phyloP scores from a whole-genome alignment of 1,140 invertebrate genomes.

The Drosophila parabipectinata region DNA sequence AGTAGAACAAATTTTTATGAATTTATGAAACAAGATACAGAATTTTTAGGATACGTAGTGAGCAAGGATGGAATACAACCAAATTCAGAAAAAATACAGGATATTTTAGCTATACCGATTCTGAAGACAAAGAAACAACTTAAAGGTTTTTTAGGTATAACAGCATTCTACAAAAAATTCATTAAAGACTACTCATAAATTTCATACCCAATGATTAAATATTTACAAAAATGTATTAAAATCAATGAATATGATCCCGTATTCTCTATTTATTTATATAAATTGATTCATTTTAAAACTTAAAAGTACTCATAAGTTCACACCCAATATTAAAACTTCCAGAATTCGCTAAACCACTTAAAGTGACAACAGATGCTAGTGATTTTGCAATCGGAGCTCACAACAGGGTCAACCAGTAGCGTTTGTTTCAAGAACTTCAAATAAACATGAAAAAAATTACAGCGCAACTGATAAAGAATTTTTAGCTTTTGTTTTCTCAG shows the following conservation, averaged over 20 bases:
- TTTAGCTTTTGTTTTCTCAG: slow-evolving; percentile 18
- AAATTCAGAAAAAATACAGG: no score
- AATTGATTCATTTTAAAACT: slow-evolving; percentile 10
- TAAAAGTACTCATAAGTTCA: slow-evolving; percentile 3
- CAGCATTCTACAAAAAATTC: no score
- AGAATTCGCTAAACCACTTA: slow-evolving; percentile 29
- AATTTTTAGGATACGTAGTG: no score
- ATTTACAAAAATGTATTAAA: neutral
- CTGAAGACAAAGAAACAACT: no score
- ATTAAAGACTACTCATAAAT: neutral
- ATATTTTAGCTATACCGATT: no score
- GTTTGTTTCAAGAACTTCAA: slow-evolving; percentile 2
- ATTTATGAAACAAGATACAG: no score
- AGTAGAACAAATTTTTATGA: no score
- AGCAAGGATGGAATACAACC: no score
- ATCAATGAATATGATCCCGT: neutral
- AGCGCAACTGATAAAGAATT: slow-evolving; percentile 25
- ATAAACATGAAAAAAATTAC: slow-evolving; percentile 17
- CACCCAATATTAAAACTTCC: slow-evolving; percentile 5
- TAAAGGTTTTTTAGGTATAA: no score
- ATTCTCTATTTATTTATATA: neutral
- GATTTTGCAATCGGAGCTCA: slow-evolving; percentile 25
- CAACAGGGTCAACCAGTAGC: slow-evolving; percentile 4
- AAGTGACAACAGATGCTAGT: slow-evolving; percentile 24
- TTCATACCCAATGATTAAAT: neutral